Base-by-base conservation (phyloP, 2,888 invertebrate species). In the Erpobdella octoculata region DNA sequence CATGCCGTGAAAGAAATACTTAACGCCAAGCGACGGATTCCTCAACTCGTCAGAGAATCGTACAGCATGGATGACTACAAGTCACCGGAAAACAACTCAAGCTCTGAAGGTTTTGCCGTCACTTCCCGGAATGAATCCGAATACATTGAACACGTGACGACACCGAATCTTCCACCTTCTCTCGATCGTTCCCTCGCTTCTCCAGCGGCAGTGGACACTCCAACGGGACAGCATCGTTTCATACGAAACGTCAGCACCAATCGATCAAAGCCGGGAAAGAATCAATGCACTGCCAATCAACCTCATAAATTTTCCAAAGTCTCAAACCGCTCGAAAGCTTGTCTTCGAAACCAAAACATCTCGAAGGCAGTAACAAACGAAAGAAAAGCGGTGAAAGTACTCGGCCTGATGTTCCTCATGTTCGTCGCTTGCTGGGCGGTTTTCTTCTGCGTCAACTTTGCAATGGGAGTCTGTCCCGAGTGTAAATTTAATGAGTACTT, bases 341-440 rank as follows among this genome's bases (percentile, higher is more conserved):
- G 28, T 28, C 53, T 21, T 25, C 53, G 28, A 25, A 4, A 53
- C 62, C 28, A 62, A 31, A 62, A 35, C 33, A 58, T 28, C n/a
- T 69, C 69, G 4, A 74, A 77, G 41, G 90, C 79, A 58, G 84
- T 94, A 70, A 87, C 91, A 4, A 87, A 93, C 70, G 94, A 96
- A 82, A 94, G 95, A 81, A 95, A 95, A 83, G 96, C 96, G 0
- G 94, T 95, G 15, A 93, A 95, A 85, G 76, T 83, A 6, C 78
- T 83, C 4, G 82, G 82, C 36, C 79, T 81, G 21, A 81, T 83
- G 70, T 83, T 83, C 74, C 79, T 78, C 41, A 80, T 81, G 53
- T 83, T 83, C 74, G 79, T 83, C 6, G 75, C 81, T 33, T 81
- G 81, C 75, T 83, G 83, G 82, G 81, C 81, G 5, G 83, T 82